Conservation (phyloP, 2,888 invertebrate species). For the Nomada flava region DNA sequence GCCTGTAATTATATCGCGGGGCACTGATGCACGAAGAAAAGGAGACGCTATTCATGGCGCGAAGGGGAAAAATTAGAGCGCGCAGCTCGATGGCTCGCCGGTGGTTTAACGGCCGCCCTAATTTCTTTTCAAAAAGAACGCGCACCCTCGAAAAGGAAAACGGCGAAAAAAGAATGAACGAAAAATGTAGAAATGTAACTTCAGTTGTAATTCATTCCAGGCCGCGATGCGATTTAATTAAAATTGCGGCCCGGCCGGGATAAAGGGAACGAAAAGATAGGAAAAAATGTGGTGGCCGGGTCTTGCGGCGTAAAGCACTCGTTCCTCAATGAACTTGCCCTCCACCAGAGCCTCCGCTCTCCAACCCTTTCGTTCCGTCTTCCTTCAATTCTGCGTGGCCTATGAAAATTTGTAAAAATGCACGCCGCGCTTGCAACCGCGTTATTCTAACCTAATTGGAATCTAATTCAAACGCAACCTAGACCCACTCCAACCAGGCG, state of each 20-base stretch:
- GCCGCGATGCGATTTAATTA: slow-evolving; percentile 60
- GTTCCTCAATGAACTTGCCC: slow-evolving; percentile 44
- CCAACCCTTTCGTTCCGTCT: not conserved
- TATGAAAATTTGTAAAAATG: slow-evolving; percentile 23
- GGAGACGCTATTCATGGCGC: slow-evolving; percentile 25
- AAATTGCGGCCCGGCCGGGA: slow-evolving; percentile 42
- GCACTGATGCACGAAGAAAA: slow-evolving; percentile 2
- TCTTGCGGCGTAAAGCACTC: slow-evolving; percentile 27
- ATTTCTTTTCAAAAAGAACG: slow-evolving; percentile 41
- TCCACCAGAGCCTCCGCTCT: not conserved
- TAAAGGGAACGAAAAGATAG: slow-evolving; percentile 16
- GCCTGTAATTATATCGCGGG: not conserved
- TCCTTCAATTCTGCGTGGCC: not conserved
- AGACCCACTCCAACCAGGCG: not conserved
- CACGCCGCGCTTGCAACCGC: not conserved
- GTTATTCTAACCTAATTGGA: slow-evolving; percentile 24
- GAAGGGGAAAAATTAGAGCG: slow-evolving; percentile 34
- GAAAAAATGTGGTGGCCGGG: slow-evolving; percentile 1
- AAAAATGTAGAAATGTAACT: slow-evolving; percentile 57
- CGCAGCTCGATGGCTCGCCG: slow-evolving; percentile 45
- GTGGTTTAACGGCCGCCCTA: slow-evolving; percentile 37
- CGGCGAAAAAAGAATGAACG: slow-evolving; percentile 19
- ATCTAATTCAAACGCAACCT: not conserved
- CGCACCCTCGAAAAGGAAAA: slow-evolving; percentile 9
- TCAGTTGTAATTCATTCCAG: slow-evolving; percentile 58